Evolutionary conservation across 2,113 vertebrate species (phyloP).

Genomic region (Leptosomus discolor): DNA sequence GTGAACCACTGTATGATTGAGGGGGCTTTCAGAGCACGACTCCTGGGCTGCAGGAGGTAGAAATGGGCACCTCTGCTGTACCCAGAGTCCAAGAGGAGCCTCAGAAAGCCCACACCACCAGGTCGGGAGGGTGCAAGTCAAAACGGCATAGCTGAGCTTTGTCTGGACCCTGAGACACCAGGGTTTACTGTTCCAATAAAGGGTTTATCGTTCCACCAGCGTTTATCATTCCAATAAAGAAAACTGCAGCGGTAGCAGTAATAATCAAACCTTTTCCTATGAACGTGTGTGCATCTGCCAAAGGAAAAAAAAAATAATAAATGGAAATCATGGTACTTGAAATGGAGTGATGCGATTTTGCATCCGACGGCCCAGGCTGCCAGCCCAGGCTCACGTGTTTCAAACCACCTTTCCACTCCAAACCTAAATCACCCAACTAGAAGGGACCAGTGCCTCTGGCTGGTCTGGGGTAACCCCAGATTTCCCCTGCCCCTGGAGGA

Average conservation of each 20-base stretch:
- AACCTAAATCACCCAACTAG: neutral
- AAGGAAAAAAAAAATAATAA: neutral
- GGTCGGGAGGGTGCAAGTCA: neutral
- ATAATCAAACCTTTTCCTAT: neutral
- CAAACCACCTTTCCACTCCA: neutral
- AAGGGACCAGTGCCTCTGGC: neutral
- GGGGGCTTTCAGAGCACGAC: neutral
- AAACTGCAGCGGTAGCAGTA: neutral
- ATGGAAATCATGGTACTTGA: neutral
- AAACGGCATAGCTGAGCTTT: neutral
- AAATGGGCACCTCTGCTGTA: neutral
- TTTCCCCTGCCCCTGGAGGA: neutral
- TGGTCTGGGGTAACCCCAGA: neutral
- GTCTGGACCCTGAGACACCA: neutral
- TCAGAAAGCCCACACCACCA: neutral
- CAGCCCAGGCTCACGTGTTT: fast-evolving
- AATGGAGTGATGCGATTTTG: neutral
- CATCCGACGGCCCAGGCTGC: neutral
- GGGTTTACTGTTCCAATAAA: neutral
- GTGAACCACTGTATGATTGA: neutral
- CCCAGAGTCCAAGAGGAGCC: neutral
- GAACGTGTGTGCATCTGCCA: fast-evolving
- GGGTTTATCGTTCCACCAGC: neutral
- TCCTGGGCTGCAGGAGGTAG: neutral
- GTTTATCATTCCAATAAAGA: neutral